phyloP scores from a whole-genome alignment of 53 echinoderm and acorn worm species.

The Echinometra lucunter region DNA sequence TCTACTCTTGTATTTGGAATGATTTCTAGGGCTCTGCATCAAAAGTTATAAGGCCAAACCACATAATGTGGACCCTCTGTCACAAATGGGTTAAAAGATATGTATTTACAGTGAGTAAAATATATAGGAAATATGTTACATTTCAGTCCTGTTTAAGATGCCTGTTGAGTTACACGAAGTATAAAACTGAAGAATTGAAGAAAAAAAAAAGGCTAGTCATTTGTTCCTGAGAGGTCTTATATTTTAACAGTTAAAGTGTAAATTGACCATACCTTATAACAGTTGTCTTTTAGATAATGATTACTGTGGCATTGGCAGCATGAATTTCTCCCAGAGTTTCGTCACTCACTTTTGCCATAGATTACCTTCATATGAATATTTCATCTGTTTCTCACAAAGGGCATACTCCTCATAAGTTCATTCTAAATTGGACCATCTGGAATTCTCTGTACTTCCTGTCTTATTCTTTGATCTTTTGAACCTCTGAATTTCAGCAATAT shows the following conservation, averaged over 20 bases:
- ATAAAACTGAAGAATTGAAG: background rate
- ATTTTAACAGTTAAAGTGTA: background rate
- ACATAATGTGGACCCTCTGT: too few species aligned
- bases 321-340: background rate
- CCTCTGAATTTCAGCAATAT: slow-evolving; percentile 12
- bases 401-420: background rate
- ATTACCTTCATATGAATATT: background rate
- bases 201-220: too few species aligned
- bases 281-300: background rate
- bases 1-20: too few species aligned
- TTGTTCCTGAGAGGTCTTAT: too few species aligned
- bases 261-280: background rate
- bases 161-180: background rate
- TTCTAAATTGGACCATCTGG: background rate
- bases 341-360: background rate
- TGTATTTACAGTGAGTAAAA: too few species aligned
- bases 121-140: too few species aligned
- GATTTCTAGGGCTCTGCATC: too few species aligned
- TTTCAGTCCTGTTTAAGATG: background rate
- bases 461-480: background rate
- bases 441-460: background rate
- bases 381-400: background rate
- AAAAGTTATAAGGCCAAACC: too few species aligned
- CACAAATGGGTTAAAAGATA: too few species aligned
- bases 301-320: background rate